Evolutionary conservation across 2,888 invertebrate genomes (phyloP).

Genomic region (Agonopterix subpropinquella): DNA sequence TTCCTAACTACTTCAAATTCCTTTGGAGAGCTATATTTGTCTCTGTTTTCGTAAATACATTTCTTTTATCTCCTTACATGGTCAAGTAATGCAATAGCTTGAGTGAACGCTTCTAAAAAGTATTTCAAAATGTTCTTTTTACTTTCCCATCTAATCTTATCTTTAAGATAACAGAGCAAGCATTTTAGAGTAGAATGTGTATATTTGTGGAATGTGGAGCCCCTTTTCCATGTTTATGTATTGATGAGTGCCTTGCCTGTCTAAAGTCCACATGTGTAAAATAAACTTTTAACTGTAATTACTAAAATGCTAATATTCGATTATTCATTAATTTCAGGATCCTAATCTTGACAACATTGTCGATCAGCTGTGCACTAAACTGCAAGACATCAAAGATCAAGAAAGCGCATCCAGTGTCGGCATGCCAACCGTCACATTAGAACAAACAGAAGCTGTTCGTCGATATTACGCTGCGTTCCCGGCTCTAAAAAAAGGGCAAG

Average conservation of each 20-base stretch:
- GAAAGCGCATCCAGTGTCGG: conserved; percentile 59
- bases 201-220: too few relatives aligned
- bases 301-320: background rate
- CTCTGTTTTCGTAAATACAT: too few relatives aligned
- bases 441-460: conserved; percentile 80
- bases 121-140: background rate
- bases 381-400: conserved; percentile 80
- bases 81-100: too few relatives aligned
- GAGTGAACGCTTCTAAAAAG: background rate
- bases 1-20: too few relatives aligned
- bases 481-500: conserved; percentile 74
- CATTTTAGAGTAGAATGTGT: too few relatives aligned
- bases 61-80: too few relatives aligned
- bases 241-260: too few relatives aligned
- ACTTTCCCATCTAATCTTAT: conserved; percentile 3
- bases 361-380: conserved; percentile 86
- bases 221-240: too few relatives aligned
- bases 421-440: conserved; percentile 69
- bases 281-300: background rate
- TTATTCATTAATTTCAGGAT: conserved; percentile 74
- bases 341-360: conserved; percentile 87
- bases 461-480: conserved; percentile 88
- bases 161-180: background rate
- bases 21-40: too few relatives aligned
- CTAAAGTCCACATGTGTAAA: too few relatives aligned